Evolutionary conservation across 2,888 invertebrate species (phyloP).

Genomic region (Argynnis bischoffii): DNA sequence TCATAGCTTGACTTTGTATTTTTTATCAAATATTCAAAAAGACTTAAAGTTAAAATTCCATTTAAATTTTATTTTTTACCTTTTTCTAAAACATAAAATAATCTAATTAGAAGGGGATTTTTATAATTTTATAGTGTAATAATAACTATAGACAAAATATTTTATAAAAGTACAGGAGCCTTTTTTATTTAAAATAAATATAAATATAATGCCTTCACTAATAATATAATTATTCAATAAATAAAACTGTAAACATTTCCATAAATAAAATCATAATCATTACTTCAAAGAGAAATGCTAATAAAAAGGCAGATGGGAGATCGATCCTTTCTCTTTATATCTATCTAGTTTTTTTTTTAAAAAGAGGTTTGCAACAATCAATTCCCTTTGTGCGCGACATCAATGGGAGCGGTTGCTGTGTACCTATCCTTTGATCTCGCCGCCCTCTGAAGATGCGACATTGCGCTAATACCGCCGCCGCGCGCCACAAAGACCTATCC

Average conservation of each 20-base stretch:
- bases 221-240: constrained; percentile 1
- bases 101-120: no score
- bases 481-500: constrained; percentile 64
- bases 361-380: constrained; percentile 81
- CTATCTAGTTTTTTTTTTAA: constrained; percentile 54
- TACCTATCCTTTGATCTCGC: constrained; percentile 81
- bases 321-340: constrained; percentile 61
- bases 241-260: not conserved
- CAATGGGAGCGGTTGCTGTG: constrained; percentile 80
- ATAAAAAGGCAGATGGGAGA: constrained; percentile 67
- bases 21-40: constrained; percentile 15
- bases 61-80: no score
- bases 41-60: not conserved
- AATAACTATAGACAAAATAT: no score
- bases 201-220: not conserved
- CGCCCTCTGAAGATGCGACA: constrained; percentile 80
- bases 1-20: constrained; percentile 12
- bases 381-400: constrained; percentile 81
- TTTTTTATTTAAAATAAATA: no score
- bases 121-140: no score
- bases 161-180: no score
- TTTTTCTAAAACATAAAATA: no score
- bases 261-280: constrained; percentile 18
- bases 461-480: constrained; percentile 73
- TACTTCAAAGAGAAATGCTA: constrained; percentile 20